phyloP scores from a whole-genome alignment of 2,113 vertebrate species.

The Serilophus lunatus region DNA sequence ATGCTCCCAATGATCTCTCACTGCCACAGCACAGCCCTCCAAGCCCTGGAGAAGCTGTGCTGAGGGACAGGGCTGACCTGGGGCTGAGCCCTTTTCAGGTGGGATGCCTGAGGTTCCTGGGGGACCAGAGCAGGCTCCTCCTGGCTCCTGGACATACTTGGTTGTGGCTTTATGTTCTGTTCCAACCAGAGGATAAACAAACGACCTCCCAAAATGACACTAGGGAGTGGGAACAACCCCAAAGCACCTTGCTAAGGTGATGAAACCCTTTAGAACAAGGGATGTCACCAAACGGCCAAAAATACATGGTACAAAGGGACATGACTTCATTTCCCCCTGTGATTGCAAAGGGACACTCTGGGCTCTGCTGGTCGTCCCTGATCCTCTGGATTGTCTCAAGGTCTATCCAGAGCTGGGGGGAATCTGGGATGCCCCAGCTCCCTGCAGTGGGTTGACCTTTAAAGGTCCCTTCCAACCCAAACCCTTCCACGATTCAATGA shows the following conservation, averaged over 20 bases:
- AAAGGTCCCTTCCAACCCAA: neutral
- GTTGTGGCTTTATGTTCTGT: neutral
- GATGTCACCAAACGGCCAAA: neutral
- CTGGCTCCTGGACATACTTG: rapidly evolving
- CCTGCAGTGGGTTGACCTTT: neutral
- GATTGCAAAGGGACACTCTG: rapidly evolving
- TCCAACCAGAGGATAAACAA: neutral
- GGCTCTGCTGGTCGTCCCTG: neutral
- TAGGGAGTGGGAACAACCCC: neutral
- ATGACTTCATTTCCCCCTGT: neutral
- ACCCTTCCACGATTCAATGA: neutral
- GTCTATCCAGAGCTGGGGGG: neutral
- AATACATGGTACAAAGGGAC: rapidly evolving
- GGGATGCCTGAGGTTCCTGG: rapidly evolving
- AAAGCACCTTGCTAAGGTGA: neutral
- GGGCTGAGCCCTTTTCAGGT: neutral
- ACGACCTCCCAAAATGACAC: neutral
- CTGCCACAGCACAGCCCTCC: neutral
- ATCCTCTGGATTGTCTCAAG: neutral
- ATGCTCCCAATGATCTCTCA: neutral
- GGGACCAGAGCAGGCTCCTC: neutral
- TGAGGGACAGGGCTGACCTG: neutral
- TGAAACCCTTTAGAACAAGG: neutral
- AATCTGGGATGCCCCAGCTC: neutral
- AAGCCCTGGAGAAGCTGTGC: rapidly evolving